phyloP scores from a whole-genome alignment of 2,888 invertebrate genomes.

The Drosophila setosimentum region DNA sequence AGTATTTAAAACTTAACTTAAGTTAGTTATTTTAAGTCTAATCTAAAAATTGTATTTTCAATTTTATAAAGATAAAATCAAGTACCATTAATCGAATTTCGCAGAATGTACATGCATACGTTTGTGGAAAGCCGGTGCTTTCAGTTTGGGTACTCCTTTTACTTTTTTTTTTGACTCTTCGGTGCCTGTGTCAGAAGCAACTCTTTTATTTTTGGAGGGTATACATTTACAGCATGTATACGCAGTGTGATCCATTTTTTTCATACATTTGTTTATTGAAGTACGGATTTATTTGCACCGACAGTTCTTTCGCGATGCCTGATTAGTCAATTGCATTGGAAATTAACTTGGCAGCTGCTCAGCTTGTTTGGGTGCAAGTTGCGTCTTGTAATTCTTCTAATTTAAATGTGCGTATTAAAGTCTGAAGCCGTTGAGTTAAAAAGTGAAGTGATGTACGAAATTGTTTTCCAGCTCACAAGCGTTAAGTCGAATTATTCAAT shows the following conservation, averaged over 20 bases:
- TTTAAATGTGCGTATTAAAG: constrained; percentile 37
- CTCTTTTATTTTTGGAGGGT: no score
- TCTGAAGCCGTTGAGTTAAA: constrained; percentile 19
- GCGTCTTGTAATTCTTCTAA: constrained; percentile 24
- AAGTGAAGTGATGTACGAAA: constrained; percentile 48
- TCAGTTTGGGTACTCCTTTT: no score
- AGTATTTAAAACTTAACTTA: no score
- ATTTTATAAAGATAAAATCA: no score
- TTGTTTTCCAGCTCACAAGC: constrained; percentile 34
- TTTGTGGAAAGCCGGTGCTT: no score
- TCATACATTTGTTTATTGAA: background rate
- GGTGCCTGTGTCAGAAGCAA: no score
- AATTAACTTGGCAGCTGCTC: constrained; percentile 26
- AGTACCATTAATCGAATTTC: no score
- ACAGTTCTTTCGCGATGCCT: constrained; percentile 25
- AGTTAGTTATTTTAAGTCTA: no score
- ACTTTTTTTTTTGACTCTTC: no score
- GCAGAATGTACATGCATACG: no score
- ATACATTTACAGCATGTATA: constrained; percentile 33
- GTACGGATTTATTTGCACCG: background rate
- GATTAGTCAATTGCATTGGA: constrained; percentile 41
- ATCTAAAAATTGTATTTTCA: no score
- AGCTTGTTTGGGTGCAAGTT: background rate
- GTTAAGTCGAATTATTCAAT: constrained; percentile 20
- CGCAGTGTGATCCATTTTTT: constrained; percentile 6